Evolutionary conservation across 2,888 invertebrate species (phyloP), one percentile per base, ranked within the genome.

Genomic region (Liodrosophila aerea): DNA sequence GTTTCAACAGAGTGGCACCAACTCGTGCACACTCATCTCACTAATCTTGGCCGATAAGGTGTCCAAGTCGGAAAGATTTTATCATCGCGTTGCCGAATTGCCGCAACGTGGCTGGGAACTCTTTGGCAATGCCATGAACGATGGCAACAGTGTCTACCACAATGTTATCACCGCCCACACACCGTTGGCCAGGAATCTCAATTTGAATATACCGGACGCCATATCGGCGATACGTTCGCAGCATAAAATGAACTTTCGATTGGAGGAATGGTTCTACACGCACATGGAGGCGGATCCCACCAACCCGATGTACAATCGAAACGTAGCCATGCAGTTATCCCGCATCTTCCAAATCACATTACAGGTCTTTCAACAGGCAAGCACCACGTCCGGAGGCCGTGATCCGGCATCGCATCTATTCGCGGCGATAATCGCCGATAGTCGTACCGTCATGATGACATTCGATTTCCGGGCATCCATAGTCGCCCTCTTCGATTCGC

Each of bases 1-100:
- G 54, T 89, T 89, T 72, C 89, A 90, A 56, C 82, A 87, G 49
- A 90, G 85, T 87, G 92, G 91, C 47, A 93, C 93, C 70, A 92
- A 92, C 86, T 93, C 93, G 5, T 93, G 93, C 68, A 93, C 93
- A 1, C 87, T 93, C 49, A 93, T 93, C 71, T 92, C 92, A 33
- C 86, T 93, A 15, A 88, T 93, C 45, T 88, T 92, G 59, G 93
- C 93, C 22, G 88, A 91, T 45, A 90, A 90, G 71, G 91, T 91
- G 39, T 66, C 86, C 44, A 83, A 84, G 44, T 66, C 83, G 52
- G 63, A 67, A 15, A 47, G 73, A 16, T 81, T 85, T 34, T 80
- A 82, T 43, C 66, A 69, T 61, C 66, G 72, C 11, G 74, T 69
- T 2, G 65, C 59, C 9, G 73, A 81, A 36, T 49, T 88, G 52